phyloP scores from a whole-genome alignment of 1,140 invertebrate species.

The Zaprionus capensis region DNA sequence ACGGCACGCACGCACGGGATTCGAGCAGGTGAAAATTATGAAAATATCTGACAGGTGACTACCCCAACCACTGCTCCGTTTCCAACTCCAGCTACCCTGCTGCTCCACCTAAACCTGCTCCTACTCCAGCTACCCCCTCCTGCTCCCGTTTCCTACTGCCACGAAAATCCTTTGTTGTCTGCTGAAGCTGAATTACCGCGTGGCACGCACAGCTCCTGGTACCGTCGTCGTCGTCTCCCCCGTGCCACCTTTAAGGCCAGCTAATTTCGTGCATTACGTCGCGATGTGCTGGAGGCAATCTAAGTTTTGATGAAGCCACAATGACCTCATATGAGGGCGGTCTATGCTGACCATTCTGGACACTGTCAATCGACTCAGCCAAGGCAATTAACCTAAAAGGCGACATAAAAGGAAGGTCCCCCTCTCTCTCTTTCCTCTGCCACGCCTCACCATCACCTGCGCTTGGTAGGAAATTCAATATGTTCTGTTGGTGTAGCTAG shows the following conservation, averaged over 20 bases:
- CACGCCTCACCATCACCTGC: not conserved
- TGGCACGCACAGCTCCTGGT: constrained; percentile 64
- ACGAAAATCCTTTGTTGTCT: constrained; percentile 75
- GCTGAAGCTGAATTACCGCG: constrained; percentile 53
- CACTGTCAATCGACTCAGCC: constrained; percentile 43
- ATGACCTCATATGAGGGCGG: constrained; percentile 65
- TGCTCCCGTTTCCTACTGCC: not conserved
- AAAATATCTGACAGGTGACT: constrained; percentile 70
- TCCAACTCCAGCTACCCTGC: not conserved
- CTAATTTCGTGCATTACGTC: constrained; percentile 59
- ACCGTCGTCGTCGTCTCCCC: constrained; percentile 30
- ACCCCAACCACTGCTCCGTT: not conserved
- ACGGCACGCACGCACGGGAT: constrained; percentile 40
- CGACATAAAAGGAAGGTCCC: constrained; percentile 48
- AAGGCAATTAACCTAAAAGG: constrained; percentile 78
- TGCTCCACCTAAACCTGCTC: not conserved
- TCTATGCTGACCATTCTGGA: constrained; percentile 9
- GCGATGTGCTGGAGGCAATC: constrained; percentile 25
- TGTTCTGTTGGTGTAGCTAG: constrained; percentile 7
- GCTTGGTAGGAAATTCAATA: constrained; percentile 60
- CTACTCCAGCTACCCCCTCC: not conserved
- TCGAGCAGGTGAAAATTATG: constrained; percentile 76
- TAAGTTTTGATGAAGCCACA: constrained; percentile 39
- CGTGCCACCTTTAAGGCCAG: constrained; percentile 41
- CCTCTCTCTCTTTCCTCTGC: not conserved